These are phyloP conservation scores for Acronicta leporina DNA, from an alignment of 2,888 invertebrate genomes.

Conservation along the genomic window DNA sequence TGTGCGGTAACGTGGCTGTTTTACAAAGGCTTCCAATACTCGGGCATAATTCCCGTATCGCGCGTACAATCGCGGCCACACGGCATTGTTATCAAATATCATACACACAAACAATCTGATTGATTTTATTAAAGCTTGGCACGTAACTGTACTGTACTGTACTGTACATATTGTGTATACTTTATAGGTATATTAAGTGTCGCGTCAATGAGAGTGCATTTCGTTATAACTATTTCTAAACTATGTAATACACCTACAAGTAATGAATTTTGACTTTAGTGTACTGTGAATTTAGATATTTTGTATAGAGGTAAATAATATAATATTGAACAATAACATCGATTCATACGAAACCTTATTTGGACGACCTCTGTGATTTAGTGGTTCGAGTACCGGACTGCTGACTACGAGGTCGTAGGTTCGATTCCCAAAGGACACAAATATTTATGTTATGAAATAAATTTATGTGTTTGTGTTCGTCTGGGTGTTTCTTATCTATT, in stretches of 20 bases:
- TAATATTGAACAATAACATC: too few relatives aligned
- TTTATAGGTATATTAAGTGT: constrained; percentile 6
- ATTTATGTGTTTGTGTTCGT: too few relatives aligned
- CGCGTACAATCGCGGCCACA: constrained; percentile 19
- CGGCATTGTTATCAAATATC: constrained; percentile 41
- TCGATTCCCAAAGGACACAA: too few relatives aligned
- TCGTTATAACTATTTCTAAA: constrained; percentile 25
- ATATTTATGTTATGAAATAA: too few relatives aligned
- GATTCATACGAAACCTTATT: too few relatives aligned
- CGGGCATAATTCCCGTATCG: constrained; percentile 20
- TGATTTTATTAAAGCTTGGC: constrained; percentile 40
- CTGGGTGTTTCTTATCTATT: too few relatives aligned
- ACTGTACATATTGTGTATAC: too few relatives aligned
- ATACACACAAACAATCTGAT: constrained; percentile 38
- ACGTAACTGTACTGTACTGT: constrained; percentile 20
- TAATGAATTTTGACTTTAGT: constrained; percentile 8
- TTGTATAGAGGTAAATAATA: too few relatives aligned
- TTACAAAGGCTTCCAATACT: constrained; percentile 12
- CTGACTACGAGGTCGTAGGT: too few relatives aligned
- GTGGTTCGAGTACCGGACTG: too few relatives aligned
- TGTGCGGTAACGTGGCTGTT: not conserved
- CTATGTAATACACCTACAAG: constrained; percentile 12
- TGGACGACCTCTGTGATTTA: too few relatives aligned
- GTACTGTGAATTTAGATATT: too few relatives aligned
- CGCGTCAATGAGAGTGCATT: constrained; percentile 17